Evolutionary conservation across 2,797 vertebrate species (phyloP).

Genomic region (Anniella stebbinsi): DNA sequence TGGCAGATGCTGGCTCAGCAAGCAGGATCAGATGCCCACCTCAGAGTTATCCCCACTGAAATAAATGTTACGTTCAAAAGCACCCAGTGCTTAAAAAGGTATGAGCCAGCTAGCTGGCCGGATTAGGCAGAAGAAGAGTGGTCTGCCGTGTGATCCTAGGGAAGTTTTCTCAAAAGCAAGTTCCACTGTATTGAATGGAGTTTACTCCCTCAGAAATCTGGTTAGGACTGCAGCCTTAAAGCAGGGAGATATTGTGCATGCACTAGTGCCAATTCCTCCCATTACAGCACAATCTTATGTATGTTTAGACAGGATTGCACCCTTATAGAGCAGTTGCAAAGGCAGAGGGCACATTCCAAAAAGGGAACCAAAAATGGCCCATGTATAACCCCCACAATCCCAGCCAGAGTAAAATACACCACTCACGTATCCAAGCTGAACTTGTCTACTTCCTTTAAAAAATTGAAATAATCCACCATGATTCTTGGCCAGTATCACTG

Average conservation of each 20-base stretch:
- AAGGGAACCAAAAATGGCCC: background rate
- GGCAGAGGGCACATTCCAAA: background rate
- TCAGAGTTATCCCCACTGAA: background rate
- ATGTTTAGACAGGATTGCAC: no score
- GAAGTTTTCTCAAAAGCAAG: no score
- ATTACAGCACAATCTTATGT: no score
- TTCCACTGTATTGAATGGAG: no score
- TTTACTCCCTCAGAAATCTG: no score
- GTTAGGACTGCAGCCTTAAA: background rate
- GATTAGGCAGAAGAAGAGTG: slow-evolving; percentile 1
- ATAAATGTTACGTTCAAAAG: background rate
- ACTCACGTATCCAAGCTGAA: background rate
- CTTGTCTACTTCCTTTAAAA: background rate
- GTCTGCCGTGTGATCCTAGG: no score
- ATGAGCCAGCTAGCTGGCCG: no score
- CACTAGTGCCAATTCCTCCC: no score
- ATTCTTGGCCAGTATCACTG: background rate
- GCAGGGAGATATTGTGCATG: background rate
- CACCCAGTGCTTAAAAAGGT: background rate
- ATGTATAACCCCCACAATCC: background rate
- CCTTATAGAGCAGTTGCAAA: background rate
- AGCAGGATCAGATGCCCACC: background rate
- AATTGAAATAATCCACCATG: background rate
- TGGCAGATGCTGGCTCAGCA: background rate
- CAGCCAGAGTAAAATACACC: background rate